Evolutionary conservation across 2,113 vertebrate genomes (phyloP).

Genomic region (Epinephelus fuscoguttatus): DNA sequence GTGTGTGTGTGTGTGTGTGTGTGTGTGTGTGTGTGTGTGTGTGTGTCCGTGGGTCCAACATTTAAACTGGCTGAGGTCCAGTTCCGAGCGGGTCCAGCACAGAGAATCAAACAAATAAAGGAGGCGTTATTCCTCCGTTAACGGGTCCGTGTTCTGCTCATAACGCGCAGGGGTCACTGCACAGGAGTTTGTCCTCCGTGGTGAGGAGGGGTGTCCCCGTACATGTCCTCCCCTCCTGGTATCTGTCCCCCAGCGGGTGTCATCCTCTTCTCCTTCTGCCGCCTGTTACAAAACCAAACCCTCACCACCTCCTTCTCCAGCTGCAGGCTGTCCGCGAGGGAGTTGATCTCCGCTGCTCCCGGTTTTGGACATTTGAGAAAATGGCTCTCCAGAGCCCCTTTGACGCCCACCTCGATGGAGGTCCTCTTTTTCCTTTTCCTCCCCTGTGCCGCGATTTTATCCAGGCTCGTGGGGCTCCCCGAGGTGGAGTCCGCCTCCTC

Average conservation of each 20-base stretch:
- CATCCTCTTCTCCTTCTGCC: slow-evolving; percentile 99
- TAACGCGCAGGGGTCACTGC: slow-evolving; percentile 87
- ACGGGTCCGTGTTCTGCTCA: slow-evolving; percentile 67
- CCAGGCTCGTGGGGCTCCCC: slow-evolving; percentile 98
- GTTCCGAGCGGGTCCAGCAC: slow-evolving; percentile 60
- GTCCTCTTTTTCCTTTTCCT: slow-evolving; percentile 99
- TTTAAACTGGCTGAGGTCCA: slow-evolving; percentile 64
- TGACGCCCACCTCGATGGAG: slow-evolving; percentile 99
- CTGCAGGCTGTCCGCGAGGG: slow-evolving; percentile 97
- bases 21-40: no score
- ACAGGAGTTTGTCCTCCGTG: slow-evolving; percentile 97
- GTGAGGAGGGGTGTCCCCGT: slow-evolving; percentile 97
- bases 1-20: slow-evolving; percentile 39
- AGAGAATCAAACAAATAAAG: slow-evolving; percentile 64
- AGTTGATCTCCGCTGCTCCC: slow-evolving; percentile 96
- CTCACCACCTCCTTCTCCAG: slow-evolving; percentile 99
- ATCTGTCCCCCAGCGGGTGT: slow-evolving; percentile 95
- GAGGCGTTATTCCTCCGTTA: slow-evolving; percentile 58
- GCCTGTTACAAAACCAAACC: slow-evolving; percentile 99
- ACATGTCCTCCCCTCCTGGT: slow-evolving; percentile 96
- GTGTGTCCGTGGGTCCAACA: slow-evolving; percentile 53
- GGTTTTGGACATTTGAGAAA: slow-evolving; percentile 99
- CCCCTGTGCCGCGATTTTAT: slow-evolving; percentile 99
- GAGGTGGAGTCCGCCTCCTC: slow-evolving; percentile 99
- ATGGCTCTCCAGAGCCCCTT: slow-evolving; percentile 98